Percentiles rank a stretch among this genome's conserved stretches.
phyloP scores from a whole-genome alignment of 1,140 invertebrate species.

The Ips typographus region DNA sequence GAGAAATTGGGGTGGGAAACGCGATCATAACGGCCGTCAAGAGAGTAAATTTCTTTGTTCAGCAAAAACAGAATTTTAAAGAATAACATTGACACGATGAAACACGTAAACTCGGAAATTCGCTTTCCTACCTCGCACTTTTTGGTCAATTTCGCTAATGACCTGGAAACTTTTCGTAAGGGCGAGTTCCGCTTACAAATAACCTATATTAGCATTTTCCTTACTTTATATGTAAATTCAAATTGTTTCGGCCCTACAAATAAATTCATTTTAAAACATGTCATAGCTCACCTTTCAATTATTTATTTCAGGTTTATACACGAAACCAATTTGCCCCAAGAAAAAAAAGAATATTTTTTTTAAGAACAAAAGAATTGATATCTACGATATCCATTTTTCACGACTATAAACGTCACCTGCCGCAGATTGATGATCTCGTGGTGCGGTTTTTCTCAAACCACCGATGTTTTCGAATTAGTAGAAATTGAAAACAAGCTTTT shows the following conservation, averaged over 20 bases:
- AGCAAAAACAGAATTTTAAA: too few relatives aligned
- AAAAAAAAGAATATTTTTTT: slow-evolving; percentile 4
- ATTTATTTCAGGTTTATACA: neutral
- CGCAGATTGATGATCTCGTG: slow-evolving; percentile 11
- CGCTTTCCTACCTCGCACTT: slow-evolving; percentile 21
- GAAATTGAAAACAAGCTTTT: slow-evolving; percentile 14
- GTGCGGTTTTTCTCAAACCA: slow-evolving; percentile 23
- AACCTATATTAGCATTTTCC: slow-evolving; percentile 31
- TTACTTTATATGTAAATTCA: slow-evolving; percentile 31
- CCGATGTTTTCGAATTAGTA: slow-evolving; percentile 15
- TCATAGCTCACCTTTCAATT: slow-evolving; percentile 17
- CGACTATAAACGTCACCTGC: slow-evolving; percentile 12
- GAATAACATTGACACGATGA: neutral
- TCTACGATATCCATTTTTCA: slow-evolving; percentile 17
- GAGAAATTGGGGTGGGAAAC: neutral
- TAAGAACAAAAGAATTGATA: slow-evolving; percentile 22
- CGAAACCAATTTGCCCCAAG: neutral
- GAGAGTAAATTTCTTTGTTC: too few relatives aligned
- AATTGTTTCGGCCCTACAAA: slow-evolving; percentile 18
- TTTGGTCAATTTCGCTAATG: slow-evolving; percentile 32
- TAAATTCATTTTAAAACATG: slow-evolving; percentile 26
- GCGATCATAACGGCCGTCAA: too few relatives aligned
- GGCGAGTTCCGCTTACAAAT: slow-evolving; percentile 33
- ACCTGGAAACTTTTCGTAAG: slow-evolving; percentile 31
- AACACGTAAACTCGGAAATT: slow-evolving; percentile 6